phyloP scores from a whole-genome alignment of 1,140 invertebrate genomes.

The Phymastichus coffea region DNA sequence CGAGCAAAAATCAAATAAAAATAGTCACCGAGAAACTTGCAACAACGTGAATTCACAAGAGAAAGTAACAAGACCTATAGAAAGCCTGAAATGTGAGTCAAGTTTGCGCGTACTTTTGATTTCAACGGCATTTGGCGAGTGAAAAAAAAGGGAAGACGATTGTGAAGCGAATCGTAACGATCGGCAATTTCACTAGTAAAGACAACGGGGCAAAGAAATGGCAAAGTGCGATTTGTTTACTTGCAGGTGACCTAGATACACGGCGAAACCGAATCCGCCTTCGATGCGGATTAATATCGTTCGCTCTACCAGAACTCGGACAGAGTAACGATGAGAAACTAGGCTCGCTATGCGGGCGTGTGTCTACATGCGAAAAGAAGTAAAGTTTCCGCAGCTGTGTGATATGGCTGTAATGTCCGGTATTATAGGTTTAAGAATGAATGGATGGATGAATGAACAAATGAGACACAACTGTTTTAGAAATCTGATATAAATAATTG shows the following conservation, averaged over 20 bases:
- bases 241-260: constrained; percentile 21
- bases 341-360: neutral
- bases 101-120: constrained; percentile 33
- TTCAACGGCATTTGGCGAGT: constrained; percentile 23
- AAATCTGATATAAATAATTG: too few relatives aligned
- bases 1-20: too few relatives aligned
- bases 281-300: neutral
- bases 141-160: neutral
- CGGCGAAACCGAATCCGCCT: constrained; percentile 10
- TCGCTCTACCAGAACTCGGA: too few relatives aligned
- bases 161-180: too few relatives aligned
- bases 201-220: too few relatives aligned
- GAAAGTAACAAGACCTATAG: too few relatives aligned
- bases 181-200: too few relatives aligned
- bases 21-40: too few relatives aligned
- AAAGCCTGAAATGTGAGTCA: too few relatives aligned
- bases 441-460: neutral
- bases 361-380: neutral
- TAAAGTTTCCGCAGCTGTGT: neutral
- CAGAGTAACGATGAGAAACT: constrained; percentile 23
- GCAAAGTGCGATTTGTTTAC: constrained; percentile 31
- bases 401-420: neutral
- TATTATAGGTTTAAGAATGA: neutral
- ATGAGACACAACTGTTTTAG: too few relatives aligned
- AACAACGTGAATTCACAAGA: too few relatives aligned